Evolutionary conservation across 2,888 invertebrate species (phyloP), one percentile per base, ranked within the genome.

Genomic region (Cloeon dipterum): DNA sequence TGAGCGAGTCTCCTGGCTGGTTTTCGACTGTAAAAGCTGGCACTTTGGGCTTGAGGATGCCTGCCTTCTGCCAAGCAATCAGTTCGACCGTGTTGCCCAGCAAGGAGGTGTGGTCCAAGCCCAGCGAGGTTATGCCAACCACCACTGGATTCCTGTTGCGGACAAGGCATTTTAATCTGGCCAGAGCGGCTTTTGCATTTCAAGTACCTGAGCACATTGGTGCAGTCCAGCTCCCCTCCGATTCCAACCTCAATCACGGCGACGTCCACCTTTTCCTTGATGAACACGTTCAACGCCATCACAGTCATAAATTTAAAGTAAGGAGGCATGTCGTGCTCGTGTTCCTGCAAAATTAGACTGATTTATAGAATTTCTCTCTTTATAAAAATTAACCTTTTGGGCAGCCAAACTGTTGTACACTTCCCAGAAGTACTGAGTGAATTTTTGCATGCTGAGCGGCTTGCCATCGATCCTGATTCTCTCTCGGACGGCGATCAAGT

Each of bases 171-270:
- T 8, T 21, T 10, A 21, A 10, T 21, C 10, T 21, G 5, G 8
- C 8, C 10, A 8, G 5, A 8, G 10, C 21, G 5, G 21, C 21
- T 10, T 21, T 8, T 5, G 5, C 21, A 21, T 10, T 10, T 32
- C 7, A 32, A 16, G 10, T 29, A 79, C 81, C 70, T 68, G 37
- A 98, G 53, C 33, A 94, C 62, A 60, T 99, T 99, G 2, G 98
- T 99, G 48, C 77, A 78, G 57, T 99, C 98, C 43, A 74, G 73
- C 49, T 78, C 69, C 0, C 98, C 98, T 0, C 98, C 98, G 45
- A 99, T 89, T 21, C 98, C 98, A 20, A 96, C 96, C 62, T 99
- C 98, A 11, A 98, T 54, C 26, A 99, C 70, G 1, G 83, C 86
- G 1, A 91, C 94, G 54, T 96, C 89, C 8, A 91, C 74, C 44